A percentile compares a stretch with the other conserved stretches of the same genome.
These are phyloP conservation scores for Autographa pulchrina DNA, from an alignment of 2,888 invertebrate genomes.

Conservation along the genomic window DNA sequence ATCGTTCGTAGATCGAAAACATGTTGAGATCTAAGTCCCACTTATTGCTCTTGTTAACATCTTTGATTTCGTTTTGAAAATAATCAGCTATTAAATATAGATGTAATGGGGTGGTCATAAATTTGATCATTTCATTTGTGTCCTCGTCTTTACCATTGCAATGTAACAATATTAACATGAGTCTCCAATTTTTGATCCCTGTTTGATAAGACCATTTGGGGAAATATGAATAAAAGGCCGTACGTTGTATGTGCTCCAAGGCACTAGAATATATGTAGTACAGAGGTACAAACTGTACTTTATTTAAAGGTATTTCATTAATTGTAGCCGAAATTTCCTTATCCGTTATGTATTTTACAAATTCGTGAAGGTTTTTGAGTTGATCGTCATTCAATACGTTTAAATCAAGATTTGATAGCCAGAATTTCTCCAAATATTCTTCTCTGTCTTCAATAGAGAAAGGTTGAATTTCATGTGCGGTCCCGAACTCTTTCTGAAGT, in stretches of 20 bases:
- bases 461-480: constrained; percentile 23
- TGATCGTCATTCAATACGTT: constrained; percentile 22
- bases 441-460: constrained; percentile 25
- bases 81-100: constrained; percentile 41
- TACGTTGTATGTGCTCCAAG: background rate
- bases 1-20: constrained; percentile 37
- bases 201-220: constrained; percentile 8
- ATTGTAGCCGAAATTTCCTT: background rate
- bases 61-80: constrained; percentile 27
- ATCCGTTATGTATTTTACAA: constrained; percentile 13
- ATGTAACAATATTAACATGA: background rate
- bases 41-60: background rate
- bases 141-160: background rate
- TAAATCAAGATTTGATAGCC: constrained; percentile 28
- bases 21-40: constrained; percentile 33
- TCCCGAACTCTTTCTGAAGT: constrained; percentile 37
- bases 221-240: background rate
- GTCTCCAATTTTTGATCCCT: background rate
- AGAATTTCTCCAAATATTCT: constrained; percentile 35
- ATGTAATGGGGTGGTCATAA: constrained; percentile 34
- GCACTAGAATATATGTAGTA: background rate
- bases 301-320: background rate
- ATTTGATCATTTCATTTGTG: background rate
- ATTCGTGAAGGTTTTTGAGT: constrained; percentile 25
- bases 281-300: background rate